Evolutionary conservation across 2,113 vertebrate genomes (phyloP).

Genomic region (Ictidomys tridecemlineatus): DNA sequence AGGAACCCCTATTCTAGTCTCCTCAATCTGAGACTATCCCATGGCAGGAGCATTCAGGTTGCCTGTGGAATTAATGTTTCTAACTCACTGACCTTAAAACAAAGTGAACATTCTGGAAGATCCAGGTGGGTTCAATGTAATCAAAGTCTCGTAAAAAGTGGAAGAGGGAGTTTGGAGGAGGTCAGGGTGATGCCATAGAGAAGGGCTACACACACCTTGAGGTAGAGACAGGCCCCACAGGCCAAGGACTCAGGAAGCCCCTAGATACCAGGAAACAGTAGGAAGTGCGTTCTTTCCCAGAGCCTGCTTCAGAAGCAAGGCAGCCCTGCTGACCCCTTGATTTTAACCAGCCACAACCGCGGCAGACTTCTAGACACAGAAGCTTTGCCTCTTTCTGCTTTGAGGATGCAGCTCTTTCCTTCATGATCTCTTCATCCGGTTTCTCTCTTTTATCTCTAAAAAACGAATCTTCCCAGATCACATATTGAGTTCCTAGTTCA

Average conservation of each 20-base stretch:
- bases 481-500: not conserved
- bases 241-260: not conserved
- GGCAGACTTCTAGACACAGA: not conserved
- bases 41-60: not conserved
- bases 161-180: not conserved
- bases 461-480: not conserved
- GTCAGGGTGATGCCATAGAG: not conserved
- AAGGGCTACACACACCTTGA: accelerated
- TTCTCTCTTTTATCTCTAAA: not conserved
- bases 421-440: not conserved
- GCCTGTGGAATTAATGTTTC: not conserved
- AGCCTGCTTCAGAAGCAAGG: not conserved
- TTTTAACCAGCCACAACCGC: not conserved
- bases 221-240: not conserved
- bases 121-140: not conserved
- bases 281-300: not conserved
- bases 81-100: not conserved
- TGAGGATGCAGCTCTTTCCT: not conserved
- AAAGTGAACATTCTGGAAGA: not conserved
- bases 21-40: not conserved
- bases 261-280: not conserved
- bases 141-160: not conserved
- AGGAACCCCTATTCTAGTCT: not conserved
- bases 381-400: not conserved
- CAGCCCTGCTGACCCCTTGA: not conserved